phyloP scores from a whole-genome alignment of 2,888 invertebrate species.

The Apotomis turbidana region DNA sequence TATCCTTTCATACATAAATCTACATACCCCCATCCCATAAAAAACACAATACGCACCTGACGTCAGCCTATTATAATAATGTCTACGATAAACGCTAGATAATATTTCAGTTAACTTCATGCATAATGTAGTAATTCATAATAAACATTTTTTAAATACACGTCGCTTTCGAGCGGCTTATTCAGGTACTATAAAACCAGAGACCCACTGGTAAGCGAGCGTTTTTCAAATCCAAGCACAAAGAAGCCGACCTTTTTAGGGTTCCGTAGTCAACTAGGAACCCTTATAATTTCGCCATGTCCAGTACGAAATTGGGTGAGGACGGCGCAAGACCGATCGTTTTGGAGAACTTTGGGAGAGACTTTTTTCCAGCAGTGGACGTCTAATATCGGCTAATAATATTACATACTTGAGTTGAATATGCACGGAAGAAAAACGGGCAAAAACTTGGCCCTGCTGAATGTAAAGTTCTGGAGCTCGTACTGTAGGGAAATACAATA shows the following conservation, averaged over 20 bases:
- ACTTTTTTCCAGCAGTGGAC: no score
- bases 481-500: no score
- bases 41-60: conserved; percentile 38
- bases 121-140: conserved; percentile 40
- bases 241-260: neutral
- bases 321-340: no score
- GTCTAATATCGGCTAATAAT: no score
- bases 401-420: no score
- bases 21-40: conserved; percentile 23
- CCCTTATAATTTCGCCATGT: no score
- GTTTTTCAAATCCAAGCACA: neutral
- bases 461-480: no score
- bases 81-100: conserved; percentile 39
- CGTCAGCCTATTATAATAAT: conserved; percentile 38
- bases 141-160: conserved; percentile 32
- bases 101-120: conserved; percentile 40
- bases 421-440: no score
- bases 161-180: conserved; percentile 21
- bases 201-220: conserved; percentile 42
- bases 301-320: no score
- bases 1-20: conserved; percentile 20
- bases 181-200: conserved; percentile 36
- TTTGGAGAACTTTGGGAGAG: no score
- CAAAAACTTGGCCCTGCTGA: no score
- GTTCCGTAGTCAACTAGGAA: no score